These are phyloP conservation scores for Smutsia temminckii DNA, from an alignment of 2,797 vertebrate genomes.

Conservation along the genomic window DNA sequence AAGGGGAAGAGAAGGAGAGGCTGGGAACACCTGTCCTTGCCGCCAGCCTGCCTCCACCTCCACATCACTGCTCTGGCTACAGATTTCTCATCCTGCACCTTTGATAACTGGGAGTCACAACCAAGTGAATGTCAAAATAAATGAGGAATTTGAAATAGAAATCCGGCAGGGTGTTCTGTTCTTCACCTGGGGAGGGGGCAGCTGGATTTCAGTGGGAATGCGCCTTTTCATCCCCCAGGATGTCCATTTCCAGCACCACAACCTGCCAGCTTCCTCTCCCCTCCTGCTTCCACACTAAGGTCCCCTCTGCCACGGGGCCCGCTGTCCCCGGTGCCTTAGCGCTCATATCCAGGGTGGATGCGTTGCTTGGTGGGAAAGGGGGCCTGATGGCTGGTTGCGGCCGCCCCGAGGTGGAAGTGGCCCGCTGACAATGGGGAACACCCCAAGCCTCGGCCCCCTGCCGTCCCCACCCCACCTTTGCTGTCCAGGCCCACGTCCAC, in stretches of 20 bases:
- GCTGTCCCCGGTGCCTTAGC: background rate
- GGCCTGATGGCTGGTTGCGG: background rate
- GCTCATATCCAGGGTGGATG: background rate
- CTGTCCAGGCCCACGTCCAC: background rate
- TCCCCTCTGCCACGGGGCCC: fast-evolving
- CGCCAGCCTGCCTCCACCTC: background rate
- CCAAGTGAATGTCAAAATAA: slow-evolving; percentile 84
- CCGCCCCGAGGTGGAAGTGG: background rate
- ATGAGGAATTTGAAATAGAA: slow-evolving; percentile 84
- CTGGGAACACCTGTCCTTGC: background rate
- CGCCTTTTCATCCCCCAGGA: background rate
- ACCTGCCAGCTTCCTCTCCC: background rate
- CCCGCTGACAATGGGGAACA: background rate
- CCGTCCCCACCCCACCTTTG: background rate
- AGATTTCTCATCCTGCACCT: slow-evolving; percentile 71
- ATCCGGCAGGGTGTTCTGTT: slow-evolving; percentile 48
- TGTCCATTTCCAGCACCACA: background rate
- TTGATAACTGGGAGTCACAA: slow-evolving; percentile 79
- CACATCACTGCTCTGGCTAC: slow-evolving; percentile 38
- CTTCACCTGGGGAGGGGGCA: background rate
- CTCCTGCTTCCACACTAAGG: background rate
- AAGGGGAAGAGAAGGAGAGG: background rate
- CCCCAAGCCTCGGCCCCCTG: background rate
- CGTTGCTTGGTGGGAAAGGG: background rate
- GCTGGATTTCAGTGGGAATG: background rate